phyloP scores from a whole-genome alignment of 2,888 invertebrate genomes.

The Dolichopus griseipennis region DNA sequence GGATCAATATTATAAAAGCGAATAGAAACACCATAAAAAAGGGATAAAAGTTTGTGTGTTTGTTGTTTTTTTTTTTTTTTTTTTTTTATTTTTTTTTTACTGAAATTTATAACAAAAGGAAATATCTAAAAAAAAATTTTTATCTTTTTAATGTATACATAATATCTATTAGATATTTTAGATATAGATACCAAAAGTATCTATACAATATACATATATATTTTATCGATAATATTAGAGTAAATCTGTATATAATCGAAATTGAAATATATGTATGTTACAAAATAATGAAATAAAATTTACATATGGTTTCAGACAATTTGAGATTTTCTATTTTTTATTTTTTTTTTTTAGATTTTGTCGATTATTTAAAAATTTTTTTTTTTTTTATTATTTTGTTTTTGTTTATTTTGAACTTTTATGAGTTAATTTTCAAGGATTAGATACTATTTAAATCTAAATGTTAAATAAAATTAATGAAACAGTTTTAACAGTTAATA shows the following conservation, averaged over 20 bases:
- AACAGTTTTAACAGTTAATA: too few species aligned
- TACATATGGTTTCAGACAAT: slow-evolving; percentile 4
- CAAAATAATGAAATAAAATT: background rate
- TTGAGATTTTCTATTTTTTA: too few species aligned
- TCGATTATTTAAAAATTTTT: too few species aligned
- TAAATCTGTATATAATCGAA: background rate
- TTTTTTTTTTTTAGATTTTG: background rate
- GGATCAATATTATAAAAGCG: background rate
- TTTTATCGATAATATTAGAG: too few species aligned
- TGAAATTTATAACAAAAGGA: background rate
- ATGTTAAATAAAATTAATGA: too few species aligned
- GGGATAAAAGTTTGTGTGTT: background rate
- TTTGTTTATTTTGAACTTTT: too few species aligned
- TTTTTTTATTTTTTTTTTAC: background rate
- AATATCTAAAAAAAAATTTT: too few species aligned
- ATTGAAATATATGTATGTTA: background rate
- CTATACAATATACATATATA: too few species aligned
- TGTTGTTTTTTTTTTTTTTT: background rate
- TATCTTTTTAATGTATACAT: too few species aligned
- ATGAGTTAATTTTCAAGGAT: too few species aligned
- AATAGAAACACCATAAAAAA: background rate
- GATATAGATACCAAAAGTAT: background rate
- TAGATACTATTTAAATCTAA: too few species aligned
- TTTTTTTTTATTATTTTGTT: too few species aligned
- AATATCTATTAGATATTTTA: background rate